phyloP scores from a whole-genome alignment of 2,797 vertebrate genomes.

The Scomberomorus guttatus region DNA sequence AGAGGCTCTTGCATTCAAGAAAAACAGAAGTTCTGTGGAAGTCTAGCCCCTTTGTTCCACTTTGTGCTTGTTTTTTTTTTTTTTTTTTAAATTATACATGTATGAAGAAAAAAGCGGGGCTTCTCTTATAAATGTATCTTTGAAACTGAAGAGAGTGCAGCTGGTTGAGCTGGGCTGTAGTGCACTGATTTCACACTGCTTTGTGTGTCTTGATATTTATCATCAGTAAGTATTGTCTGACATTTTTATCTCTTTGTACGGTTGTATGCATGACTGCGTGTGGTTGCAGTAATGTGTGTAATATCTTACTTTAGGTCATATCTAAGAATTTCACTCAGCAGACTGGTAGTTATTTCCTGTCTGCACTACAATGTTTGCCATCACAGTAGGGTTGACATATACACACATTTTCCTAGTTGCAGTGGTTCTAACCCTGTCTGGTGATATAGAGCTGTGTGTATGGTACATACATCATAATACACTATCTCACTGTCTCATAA shows the following conservation, averaged over 20 bases:
- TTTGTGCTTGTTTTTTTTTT: slow-evolving; percentile 52
- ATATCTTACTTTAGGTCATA: slow-evolving; percentile 15
- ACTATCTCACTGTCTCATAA: slow-evolving; percentile 38
- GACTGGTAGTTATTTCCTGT: slow-evolving; percentile 39
- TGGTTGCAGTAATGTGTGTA: slow-evolving; percentile 23
- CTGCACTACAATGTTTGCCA: slow-evolving; percentile 36
- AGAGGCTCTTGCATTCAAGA: slow-evolving; percentile 64
- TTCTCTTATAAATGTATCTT: slow-evolving; percentile 48
- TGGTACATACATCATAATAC: slow-evolving; percentile 48
- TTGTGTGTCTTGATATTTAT: slow-evolving; percentile 48
- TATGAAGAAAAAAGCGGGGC: slow-evolving; percentile 30
- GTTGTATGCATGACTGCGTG: slow-evolving; percentile 9
- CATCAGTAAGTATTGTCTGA: slow-evolving; percentile 50
- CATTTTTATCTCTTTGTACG: slow-evolving; percentile 28
- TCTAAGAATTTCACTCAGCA: slow-evolving; percentile 22
- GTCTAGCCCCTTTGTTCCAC: slow-evolving; percentile 71
- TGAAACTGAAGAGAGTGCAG: slow-evolving; percentile 30
- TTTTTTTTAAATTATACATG: slow-evolving; percentile 45
- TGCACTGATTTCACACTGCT: slow-evolving; percentile 40
- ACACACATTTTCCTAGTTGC: slow-evolving; percentile 51
- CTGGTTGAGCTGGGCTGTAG: slow-evolving; percentile 30
- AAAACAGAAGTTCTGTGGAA: slow-evolving; percentile 69
- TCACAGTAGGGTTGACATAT: slow-evolving; percentile 69
- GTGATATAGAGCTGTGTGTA: slow-evolving; percentile 57
- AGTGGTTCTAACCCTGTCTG: slow-evolving; percentile 48